Evolutionary conservation across 1,140 invertebrate genomes (phyloP).

Genomic region (Aphelinus atriplicis): DNA sequence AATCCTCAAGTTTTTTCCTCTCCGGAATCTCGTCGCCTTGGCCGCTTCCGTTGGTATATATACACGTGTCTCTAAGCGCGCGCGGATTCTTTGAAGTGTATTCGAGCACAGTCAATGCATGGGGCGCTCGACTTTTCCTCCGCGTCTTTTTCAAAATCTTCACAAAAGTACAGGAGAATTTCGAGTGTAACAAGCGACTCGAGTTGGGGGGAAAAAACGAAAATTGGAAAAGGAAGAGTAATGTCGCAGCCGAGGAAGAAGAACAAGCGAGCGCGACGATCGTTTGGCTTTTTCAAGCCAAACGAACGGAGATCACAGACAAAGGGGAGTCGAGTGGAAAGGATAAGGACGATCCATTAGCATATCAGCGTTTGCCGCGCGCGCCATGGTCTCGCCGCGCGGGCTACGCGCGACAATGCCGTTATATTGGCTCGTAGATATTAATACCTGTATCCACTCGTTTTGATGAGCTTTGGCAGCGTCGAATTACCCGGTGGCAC

Average conservation of each 20-base stretch:
- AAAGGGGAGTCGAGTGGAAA: background rate
- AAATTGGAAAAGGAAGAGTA: background rate
- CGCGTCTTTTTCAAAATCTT: background rate
- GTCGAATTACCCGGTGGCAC: too few relatives aligned
- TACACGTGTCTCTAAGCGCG: constrained; percentile 2
- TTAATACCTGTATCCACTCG: background rate
- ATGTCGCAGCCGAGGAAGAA: background rate
- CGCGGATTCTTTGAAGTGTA: background rate
- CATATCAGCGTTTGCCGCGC: background rate
- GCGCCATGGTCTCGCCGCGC: too few relatives aligned
- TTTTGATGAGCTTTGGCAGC: background rate
- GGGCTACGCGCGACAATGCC: background rate
- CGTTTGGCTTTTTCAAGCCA: too few relatives aligned
- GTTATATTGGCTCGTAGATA: background rate
- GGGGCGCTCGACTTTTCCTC: background rate
- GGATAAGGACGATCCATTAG: background rate
- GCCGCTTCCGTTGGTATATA: constrained; percentile 1
- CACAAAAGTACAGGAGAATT: too few relatives aligned
- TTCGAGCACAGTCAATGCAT: too few relatives aligned
- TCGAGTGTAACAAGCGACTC: background rate
- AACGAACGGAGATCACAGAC: too few relatives aligned
- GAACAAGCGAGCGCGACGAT: background rate
- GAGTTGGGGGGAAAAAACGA: background rate
- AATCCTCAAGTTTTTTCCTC: background rate
- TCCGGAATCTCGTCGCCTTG: background rate